These are phyloP conservation scores for Sphenopsis melanotis DNA, from an alignment of 2,797 vertebrate species.

Conservation along the genomic window DNA sequence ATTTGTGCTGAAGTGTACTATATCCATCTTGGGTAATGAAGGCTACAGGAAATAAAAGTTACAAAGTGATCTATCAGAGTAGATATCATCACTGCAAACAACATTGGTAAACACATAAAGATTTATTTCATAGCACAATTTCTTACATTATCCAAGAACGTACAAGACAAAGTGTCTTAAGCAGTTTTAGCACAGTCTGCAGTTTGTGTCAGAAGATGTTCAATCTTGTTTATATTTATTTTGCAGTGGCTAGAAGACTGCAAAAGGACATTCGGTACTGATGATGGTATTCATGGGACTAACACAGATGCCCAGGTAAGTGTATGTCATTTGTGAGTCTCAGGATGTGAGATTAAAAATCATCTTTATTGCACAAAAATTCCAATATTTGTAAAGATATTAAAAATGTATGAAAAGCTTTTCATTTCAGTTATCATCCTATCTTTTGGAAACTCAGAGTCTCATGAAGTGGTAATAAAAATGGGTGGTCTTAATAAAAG, in stretches of 20 bases:
- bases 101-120: neutral
- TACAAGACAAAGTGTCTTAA: neutral
- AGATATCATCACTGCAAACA: neutral
- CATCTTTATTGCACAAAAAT: neutral
- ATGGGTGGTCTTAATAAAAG: slow-evolving; percentile 68
- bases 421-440: slow-evolving; percentile 69
- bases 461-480: slow-evolving; percentile 54
- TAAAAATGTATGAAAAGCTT: slow-evolving; percentile 47
- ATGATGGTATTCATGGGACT: slow-evolving; percentile 80
- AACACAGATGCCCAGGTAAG: slow-evolving; percentile 89
- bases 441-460: slow-evolving; percentile 48
- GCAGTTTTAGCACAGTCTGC: neutral
- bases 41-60: neutral
- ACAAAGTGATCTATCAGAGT: neutral
- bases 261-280: slow-evolving; percentile 91
- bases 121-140: neutral
- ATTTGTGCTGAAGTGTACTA: neutral
- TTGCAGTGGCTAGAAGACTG: slow-evolving; percentile 96
- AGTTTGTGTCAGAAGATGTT: neutral
- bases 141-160: rapidly evolving
- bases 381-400: slow-evolving; percentile 37
- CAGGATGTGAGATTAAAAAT: neutral
- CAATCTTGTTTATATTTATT: slow-evolving; percentile 1
- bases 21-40: neutral
- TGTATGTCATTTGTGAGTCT: neutral